Conservation (phyloP, 2,888 invertebrate species). For the Microctonus brassicae region DNA sequence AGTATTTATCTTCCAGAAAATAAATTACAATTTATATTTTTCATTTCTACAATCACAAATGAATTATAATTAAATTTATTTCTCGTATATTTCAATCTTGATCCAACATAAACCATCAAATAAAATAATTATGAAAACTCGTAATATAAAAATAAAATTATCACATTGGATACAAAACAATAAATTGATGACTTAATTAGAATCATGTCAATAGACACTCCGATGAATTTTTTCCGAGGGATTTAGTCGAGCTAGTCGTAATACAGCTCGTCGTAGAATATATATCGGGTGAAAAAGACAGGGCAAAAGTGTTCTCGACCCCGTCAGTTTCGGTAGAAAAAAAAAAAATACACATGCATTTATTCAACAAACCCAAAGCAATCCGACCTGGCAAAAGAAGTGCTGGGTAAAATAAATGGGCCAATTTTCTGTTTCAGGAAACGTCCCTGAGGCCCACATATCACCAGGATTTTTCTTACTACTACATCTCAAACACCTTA, state of each 20-base stretch:
- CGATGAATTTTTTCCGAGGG: not conserved
- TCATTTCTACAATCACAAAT: no score
- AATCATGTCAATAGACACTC: no score
- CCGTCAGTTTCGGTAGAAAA: not conserved
- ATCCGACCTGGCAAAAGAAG: slow-evolving; percentile 56
- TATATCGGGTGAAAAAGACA: slow-evolving; percentile 8
- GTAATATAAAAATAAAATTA: not conserved
- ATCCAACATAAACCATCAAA: not conserved
- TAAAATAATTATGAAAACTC: not conserved
- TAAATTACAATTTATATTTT: no score
- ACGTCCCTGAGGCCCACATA: slow-evolving; percentile 44
- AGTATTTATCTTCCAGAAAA: no score
- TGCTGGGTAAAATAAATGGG: slow-evolving; percentile 63
- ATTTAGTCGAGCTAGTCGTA: slow-evolving; percentile 11
- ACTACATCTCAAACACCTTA: no score
- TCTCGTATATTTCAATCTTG: not conserved
- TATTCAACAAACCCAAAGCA: slow-evolving; percentile 59
- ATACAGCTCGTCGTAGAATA: slow-evolving; percentile 6
- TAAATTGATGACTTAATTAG: slow-evolving; percentile 7
- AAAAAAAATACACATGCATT: slow-evolving; percentile 58
- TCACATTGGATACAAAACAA: not conserved
- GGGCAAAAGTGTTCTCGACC: slow-evolving; percentile 40
- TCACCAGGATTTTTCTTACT: slow-evolving; percentile 31
- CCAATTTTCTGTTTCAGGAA: slow-evolving; percentile 63
- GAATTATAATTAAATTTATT: not conserved